These are phyloP conservation scores for Amblyjoppa proteus DNA, from an alignment of 2,888 invertebrate genomes.

Conservation along the genomic window DNA sequence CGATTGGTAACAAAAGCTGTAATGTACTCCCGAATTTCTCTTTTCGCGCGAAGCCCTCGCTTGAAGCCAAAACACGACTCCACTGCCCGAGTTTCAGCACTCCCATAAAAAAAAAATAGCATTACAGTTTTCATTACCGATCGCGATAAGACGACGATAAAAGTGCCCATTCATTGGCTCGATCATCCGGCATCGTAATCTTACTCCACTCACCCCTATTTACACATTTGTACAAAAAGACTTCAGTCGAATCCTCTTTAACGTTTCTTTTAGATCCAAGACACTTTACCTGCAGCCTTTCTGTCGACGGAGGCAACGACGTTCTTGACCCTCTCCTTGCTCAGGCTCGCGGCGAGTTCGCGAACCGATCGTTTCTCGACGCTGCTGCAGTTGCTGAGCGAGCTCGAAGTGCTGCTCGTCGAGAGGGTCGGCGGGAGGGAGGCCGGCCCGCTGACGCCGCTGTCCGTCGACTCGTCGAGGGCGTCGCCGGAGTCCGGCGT, in stretches of 20 bases:
- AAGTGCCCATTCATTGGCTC: neutral
- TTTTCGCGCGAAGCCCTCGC: too few species aligned
- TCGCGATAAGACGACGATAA: too few species aligned
- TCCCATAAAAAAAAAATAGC: too few species aligned
- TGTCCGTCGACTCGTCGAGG: slow-evolving; percentile 86
- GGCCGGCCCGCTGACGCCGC: slow-evolving; percentile 84
- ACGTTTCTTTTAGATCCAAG: neutral
- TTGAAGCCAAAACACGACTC: too few species aligned
- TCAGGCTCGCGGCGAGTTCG: slow-evolving; percentile 86
- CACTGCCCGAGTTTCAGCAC: too few species aligned
- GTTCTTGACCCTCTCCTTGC: slow-evolving; percentile 78
- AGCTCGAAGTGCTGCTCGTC: slow-evolving; percentile 84
- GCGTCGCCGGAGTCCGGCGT: slow-evolving; percentile 88
- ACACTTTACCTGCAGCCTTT: slow-evolving; percentile 52
- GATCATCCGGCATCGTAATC: neutral
- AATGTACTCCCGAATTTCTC: too few species aligned
- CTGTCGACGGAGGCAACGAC: slow-evolving; percentile 21
- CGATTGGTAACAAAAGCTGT: too few species aligned
- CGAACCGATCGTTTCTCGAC: slow-evolving; percentile 86
- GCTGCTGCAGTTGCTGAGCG: slow-evolving; percentile 81
- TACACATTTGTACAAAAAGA: slow-evolving; percentile 5
- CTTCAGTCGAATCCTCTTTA: neutral
- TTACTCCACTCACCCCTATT: neutral
- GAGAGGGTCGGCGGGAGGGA: slow-evolving; percentile 83
- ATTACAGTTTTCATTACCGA: too few species aligned